Evolutionary conservation across 2,797 vertebrate species (phyloP).

Genomic region (Halcyon smyrnensis): DNA sequence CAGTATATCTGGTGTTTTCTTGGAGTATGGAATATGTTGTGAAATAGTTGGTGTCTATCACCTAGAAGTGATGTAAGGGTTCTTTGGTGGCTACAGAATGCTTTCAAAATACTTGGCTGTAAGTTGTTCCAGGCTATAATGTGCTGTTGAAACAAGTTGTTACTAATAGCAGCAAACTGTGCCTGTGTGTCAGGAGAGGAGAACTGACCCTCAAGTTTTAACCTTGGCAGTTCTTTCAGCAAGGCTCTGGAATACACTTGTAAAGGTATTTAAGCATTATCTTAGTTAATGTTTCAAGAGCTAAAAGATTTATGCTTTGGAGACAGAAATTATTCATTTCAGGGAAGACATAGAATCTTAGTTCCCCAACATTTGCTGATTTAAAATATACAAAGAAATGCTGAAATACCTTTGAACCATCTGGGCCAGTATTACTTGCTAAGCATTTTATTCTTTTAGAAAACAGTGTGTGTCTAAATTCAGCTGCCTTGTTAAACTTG

Average conservation of each 20-base stretch:
- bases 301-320: not conserved
- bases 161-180: not conserved
- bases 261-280: constrained; percentile 61
- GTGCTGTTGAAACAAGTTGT: not conserved
- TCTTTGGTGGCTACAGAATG: not conserved
- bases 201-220: constrained; percentile 48
- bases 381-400: constrained; percentile 29
- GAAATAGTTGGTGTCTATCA: not conserved
- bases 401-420: constrained; percentile 35
- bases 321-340: constrained; percentile 24
- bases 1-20: not conserved
- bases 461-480: constrained; percentile 32
- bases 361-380: not conserved
- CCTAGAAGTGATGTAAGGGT: not conserved
- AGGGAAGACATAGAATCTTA: not conserved
- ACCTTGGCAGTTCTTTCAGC: constrained; percentile 24
- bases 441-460: constrained; percentile 34
- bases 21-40: not conserved
- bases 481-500: constrained; percentile 62
- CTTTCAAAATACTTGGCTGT: not conserved
- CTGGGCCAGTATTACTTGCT: constrained; percentile 2
- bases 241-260: constrained; percentile 5
- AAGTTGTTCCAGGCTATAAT: not conserved
- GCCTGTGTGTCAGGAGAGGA: constrained; percentile 9
- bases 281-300: not conserved